Conservation (phyloP, 2,888 invertebrate genomes). For the Congeria kusceri region DNA sequence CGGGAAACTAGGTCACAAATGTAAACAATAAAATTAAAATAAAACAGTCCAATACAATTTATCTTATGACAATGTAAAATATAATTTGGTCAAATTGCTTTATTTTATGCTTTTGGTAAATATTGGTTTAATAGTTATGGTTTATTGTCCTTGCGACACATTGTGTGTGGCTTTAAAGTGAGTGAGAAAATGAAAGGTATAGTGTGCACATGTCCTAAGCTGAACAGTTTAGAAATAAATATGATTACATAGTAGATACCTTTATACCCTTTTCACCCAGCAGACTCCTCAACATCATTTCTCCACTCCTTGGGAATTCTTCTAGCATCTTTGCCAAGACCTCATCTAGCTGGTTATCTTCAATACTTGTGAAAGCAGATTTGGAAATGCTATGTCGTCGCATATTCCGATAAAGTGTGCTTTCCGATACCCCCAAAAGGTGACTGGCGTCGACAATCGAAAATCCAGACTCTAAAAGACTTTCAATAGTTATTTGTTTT, state of each 20-base stretch:
- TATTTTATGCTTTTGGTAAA: too few relatives aligned
- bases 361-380: slow-evolving; percentile 5
- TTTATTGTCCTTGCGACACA: too few relatives aligned
- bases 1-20: too few relatives aligned
- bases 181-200: too few relatives aligned
- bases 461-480: background rate
- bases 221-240: too few relatives aligned
- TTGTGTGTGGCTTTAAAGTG: too few relatives aligned
- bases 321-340: slow-evolving; percentile 8
- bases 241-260: background rate
- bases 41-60: too few relatives aligned
- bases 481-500: slow-evolving; percentile 4
- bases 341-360: slow-evolving; percentile 3
- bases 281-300: slow-evolving; percentile 3
- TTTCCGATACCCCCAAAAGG: slow-evolving; percentile 5
- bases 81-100: too few relatives aligned
- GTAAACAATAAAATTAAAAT: too few relatives aligned
- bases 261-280: background rate
- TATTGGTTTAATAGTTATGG: too few relatives aligned
- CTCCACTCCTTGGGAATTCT: slow-evolving; percentile 6
- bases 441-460: background rate
- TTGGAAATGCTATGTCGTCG: slow-evolving; percentile 6
- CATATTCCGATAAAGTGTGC: slow-evolving; percentile 8
- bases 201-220: too few relatives aligned
- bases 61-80: too few relatives aligned